Evolutionary conservation across 1,140 invertebrate species (phyloP), one percentile per base, ranked within the genome.

Genomic region (Trissolcus basalis): DNA sequence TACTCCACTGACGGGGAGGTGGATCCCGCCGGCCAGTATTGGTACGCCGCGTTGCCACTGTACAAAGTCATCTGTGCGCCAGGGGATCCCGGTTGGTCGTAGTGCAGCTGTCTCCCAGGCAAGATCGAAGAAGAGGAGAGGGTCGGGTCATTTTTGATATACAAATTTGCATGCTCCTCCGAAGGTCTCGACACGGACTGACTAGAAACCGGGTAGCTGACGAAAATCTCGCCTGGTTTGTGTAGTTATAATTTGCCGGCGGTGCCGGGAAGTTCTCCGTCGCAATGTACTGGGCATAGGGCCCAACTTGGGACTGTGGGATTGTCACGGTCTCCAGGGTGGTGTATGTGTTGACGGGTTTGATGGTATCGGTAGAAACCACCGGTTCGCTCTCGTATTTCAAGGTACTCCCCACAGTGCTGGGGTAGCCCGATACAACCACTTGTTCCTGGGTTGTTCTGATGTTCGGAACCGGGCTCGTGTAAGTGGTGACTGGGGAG

Each of bases 131-230:
- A 89, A 0, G 90, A 91, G 0, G 89, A 87, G 11, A 91, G 77
- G 4, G 90, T 90, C 5, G 90, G 90, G 77, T 92, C 90, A 61
- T 87, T 89, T 65, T 91, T 91, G 77, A 88, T 85, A 65, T 85
- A 88, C 0, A 86, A 74, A 44, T 79, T 81, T 0, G 80, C 78
- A 1, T 85, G 78, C 10, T 87, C 87, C 78, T 87, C 86, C 7
- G 76, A 64, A 0, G 67, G 48, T 36, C 86, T 75, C 0, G 80
- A 61, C 0, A 79, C 69, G 12, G 81, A 60, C 32, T 83, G 87
- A 73, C 74, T 82, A 54, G 82, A 75, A 9, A 84, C 61, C n/a
- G 83, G 84, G 65, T 83, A 87, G 9, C 81, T 77, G 2, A 84
- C 65, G 9, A 83, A 84, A 14, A 84, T 65, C 1, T 86, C 86